A percentile compares a stretch with the other conserved stretches of the same genome.
phyloP scores from a whole-genome alignment of 2,797 vertebrate genomes.

The Delichon dasypus region DNA sequence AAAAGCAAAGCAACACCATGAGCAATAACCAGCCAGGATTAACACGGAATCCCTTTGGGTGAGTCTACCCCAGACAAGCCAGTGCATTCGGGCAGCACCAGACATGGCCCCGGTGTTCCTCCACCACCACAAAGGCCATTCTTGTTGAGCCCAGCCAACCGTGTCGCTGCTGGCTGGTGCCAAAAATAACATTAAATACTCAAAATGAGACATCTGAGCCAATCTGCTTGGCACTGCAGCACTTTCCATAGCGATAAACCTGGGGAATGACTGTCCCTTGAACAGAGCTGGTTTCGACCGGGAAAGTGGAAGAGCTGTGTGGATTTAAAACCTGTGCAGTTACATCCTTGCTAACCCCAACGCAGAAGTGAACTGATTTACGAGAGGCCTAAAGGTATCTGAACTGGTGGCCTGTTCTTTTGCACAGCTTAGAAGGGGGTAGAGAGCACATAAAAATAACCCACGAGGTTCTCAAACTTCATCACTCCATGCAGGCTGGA shows the following conservation, averaged over 20 bases:
- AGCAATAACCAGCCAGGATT: not conserved
- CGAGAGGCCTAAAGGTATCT: not conserved
- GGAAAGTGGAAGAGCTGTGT: not conserved
- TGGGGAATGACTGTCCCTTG: not conserved
- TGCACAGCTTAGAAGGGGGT: accelerated
- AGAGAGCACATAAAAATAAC: not conserved
- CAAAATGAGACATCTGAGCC: not conserved
- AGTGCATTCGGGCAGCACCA: accelerated
- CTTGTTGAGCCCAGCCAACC: not conserved
- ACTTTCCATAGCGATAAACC: not conserved
- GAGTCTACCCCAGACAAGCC: not conserved
- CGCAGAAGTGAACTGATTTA: not conserved
- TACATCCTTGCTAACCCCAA: not conserved
- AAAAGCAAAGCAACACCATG: not conserved
- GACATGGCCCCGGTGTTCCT: not conserved
- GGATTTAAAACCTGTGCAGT: not conserved
- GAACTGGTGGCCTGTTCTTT: not conserved
- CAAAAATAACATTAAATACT: constrained; percentile 18
- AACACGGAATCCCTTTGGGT: accelerated
- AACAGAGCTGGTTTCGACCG: not conserved
- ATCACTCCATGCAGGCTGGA: not conserved
- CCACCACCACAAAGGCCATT: not conserved
- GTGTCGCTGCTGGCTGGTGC: not conserved
- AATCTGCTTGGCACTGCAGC: not conserved
- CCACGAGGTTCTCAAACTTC: not conserved